Conservation (phyloP, 2,888 invertebrate species). For the Drosophila atripex region DNA sequence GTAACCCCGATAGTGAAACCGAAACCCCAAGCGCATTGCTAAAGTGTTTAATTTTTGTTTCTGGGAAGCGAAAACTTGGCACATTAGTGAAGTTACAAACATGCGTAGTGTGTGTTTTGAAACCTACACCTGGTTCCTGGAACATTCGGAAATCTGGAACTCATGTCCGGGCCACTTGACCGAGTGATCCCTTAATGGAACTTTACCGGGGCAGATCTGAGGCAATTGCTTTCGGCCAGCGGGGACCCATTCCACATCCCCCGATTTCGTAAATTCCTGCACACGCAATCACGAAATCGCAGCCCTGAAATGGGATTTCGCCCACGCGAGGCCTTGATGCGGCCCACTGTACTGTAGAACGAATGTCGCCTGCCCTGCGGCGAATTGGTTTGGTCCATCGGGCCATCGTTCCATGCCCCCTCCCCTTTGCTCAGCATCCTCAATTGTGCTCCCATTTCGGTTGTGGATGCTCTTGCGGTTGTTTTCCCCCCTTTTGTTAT, state of each 20-base stretch:
- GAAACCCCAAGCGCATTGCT: not conserved
- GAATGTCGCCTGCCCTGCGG: slow-evolving; percentile 16
- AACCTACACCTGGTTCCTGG: slow-evolving; percentile 8
- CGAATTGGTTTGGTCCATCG: slow-evolving; percentile 7
- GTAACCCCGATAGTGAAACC: not conserved
- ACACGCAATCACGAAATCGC: slow-evolving; percentile 17
- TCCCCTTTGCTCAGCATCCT: not conserved
- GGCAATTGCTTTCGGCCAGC: slow-evolving; percentile 35
- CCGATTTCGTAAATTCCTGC: slow-evolving; percentile 22
- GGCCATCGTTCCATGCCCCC: not conserved
- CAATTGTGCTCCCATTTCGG: not conserved
- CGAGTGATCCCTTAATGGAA: slow-evolving; percentile 28
- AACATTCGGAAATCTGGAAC: no score
- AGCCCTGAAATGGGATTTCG: slow-evolving; percentile 17
- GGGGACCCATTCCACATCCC: not conserved
- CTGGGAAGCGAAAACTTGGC: not conserved
- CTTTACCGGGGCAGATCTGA: slow-evolving; percentile 19
- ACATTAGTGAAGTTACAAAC: not conserved
- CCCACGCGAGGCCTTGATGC: slow-evolving; percentile 30
- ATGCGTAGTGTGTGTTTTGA: not conserved
- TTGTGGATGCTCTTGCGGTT: slow-evolving; percentile 27
- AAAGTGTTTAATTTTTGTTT: not conserved
- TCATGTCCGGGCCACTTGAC: slow-evolving; percentile 33
- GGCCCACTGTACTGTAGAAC: slow-evolving; percentile 58
- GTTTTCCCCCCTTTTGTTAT: slow-evolving; percentile 7